Conservation (phyloP, 2,797 vertebrate genomes). For the Myotis planiceps region DNA sequence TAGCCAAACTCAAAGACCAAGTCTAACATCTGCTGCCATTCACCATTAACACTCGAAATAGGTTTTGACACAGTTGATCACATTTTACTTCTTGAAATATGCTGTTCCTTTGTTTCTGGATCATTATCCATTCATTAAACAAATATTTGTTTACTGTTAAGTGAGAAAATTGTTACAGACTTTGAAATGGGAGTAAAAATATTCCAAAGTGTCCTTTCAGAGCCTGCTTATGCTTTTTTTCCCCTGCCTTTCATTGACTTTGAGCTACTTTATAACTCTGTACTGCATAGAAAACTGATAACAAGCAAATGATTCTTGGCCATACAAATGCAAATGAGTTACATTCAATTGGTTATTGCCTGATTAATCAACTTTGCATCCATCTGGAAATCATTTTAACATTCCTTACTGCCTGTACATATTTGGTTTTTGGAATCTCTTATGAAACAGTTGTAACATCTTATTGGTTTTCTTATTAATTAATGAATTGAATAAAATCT, state of each 20-base stretch:
- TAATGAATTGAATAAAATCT: background rate
- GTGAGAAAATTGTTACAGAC: background rate
- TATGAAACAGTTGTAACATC: background rate
- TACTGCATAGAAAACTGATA: background rate
- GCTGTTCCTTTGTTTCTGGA: background rate
- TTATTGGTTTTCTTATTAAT: background rate
- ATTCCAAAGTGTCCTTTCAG: background rate
- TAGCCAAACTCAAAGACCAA: background rate
- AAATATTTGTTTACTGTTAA: background rate
- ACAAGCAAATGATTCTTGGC: background rate
- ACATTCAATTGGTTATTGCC: background rate
- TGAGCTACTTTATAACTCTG: background rate
- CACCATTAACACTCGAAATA: background rate
- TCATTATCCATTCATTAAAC: background rate
- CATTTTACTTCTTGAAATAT: background rate
- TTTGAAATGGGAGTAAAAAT: background rate
- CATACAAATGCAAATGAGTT: background rate
- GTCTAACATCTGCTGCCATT: background rate
- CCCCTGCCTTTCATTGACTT: background rate
- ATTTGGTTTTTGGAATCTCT: background rate
- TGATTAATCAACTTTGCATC: background rate
- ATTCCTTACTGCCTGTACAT: background rate
- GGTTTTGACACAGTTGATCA: background rate
- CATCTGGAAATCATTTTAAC: background rate
- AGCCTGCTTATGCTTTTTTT: background rate